These are phyloP conservation scores for Metaphire vulgaris DNA, from an alignment of 1,140 invertebrate genomes.

Conservation along the genomic window DNA sequence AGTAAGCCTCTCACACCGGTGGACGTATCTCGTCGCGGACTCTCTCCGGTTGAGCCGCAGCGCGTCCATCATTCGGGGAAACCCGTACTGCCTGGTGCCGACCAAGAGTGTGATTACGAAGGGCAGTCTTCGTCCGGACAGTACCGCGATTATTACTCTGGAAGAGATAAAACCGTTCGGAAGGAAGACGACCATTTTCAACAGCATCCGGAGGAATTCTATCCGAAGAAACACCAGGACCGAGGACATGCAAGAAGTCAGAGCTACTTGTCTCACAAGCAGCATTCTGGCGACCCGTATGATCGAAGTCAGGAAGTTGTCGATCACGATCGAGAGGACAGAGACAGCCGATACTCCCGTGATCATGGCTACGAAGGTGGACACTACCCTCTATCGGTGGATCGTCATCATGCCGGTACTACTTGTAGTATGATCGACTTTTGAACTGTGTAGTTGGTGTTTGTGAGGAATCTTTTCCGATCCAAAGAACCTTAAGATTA, in stretches of 20 bases:
- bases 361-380: background rate
- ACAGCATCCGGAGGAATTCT: background rate
- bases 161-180: background rate
- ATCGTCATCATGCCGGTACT: background rate
- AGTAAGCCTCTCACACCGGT: background rate
- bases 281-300: background rate
- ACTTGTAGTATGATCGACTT: too few relatives aligned
- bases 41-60: background rate
- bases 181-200: background rate
- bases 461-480: too few relatives aligned
- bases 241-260: background rate
- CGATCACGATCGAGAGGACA: background rate
- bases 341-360: background rate
- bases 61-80: background rate
- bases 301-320: background rate
- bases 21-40: background rate
- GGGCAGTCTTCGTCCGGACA: background rate
- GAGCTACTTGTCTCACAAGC: background rate
- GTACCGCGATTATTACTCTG: background rate
- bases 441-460: too few relatives aligned
- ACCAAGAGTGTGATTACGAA: background rate
- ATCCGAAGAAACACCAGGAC: background rate
- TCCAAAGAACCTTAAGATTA: too few relatives aligned
- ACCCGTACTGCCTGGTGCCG: background rate
- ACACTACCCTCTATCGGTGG: background rate